Conservation (phyloP, 2,888 invertebrate genomes). For the Beris morrisii region DNA sequence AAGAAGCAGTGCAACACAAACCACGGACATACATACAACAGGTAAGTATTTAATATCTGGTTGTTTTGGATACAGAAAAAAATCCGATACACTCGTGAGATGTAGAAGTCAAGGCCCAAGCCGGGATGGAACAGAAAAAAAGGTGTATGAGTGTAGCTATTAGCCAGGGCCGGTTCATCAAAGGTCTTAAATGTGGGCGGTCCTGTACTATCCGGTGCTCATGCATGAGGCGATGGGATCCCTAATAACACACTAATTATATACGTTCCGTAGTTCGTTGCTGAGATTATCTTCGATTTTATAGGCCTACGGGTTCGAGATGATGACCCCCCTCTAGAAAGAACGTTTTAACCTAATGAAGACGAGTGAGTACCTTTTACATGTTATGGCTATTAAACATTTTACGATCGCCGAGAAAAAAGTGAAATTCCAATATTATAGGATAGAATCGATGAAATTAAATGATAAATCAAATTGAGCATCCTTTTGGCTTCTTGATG, state of each 20-base stretch:
- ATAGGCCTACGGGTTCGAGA: constrained; percentile 12
- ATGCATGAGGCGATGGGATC: constrained; percentile 14
- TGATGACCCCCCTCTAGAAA: not conserved
- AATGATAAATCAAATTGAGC: too few relatives aligned
- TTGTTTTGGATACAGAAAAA: too few relatives aligned
- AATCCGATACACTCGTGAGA: too few relatives aligned
- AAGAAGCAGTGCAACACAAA: not conserved
- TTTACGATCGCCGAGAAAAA: constrained; percentile 20
- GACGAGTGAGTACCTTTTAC: constrained; percentile 21
- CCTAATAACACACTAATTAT: constrained; percentile 34
- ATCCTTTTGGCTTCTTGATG: too few relatives aligned
- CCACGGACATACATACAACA: constrained; percentile 1
- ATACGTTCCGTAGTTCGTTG: constrained; percentile 17
- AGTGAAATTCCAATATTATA: too few relatives aligned
- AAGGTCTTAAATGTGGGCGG: constrained; percentile 32
- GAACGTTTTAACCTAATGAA: constrained; percentile 22
- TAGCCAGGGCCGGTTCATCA: constrained; percentile 27
- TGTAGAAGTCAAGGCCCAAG: constrained; percentile 8
- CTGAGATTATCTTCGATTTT: constrained; percentile 31
- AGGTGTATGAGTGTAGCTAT: constrained; percentile 21
- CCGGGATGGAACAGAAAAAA: not conserved
- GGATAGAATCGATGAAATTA: too few relatives aligned
- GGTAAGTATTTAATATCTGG: too few relatives aligned
- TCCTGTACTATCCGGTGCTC: constrained; percentile 10
- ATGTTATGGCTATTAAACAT: constrained; percentile 21